A percentile compares a stretch with the other conserved stretches of the same genome.
Evolutionary conservation across 2,888 invertebrate genomes (phyloP).

Genomic region (Thysanoteuthis rhombus): DNA sequence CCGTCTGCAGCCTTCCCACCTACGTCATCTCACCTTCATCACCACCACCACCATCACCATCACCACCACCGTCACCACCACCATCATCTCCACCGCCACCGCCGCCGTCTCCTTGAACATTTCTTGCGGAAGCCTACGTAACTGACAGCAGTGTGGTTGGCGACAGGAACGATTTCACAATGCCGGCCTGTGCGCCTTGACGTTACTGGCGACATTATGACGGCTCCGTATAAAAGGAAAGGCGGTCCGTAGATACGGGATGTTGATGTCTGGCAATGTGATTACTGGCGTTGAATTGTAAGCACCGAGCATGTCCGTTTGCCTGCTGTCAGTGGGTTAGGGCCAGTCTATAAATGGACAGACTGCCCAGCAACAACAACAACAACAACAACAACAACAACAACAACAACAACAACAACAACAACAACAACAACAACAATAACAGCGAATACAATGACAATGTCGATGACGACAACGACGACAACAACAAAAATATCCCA

Average conservation of each 20-base stretch:
- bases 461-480: too few relatives aligned
- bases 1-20: background rate
- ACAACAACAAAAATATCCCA: background rate
- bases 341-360: background rate
- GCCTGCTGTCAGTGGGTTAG: background rate
- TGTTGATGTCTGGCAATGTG: slow-evolving; percentile 12
- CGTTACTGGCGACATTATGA: slow-evolving; percentile 12
- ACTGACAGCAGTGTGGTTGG: background rate
- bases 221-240: slow-evolving; percentile 12
- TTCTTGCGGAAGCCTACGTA: background rate
- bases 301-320: slow-evolving; percentile 12
- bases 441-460: too few relatives aligned
- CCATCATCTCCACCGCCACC: background rate
- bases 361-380: background rate
- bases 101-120: background rate
- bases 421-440: background rate
- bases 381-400: background rate
- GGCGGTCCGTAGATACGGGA: slow-evolving; percentile 12
- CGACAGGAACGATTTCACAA: slow-evolving; percentile 12
- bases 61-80: background rate
- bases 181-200: slow-evolving; percentile 12
- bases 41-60: background rate
- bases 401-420: background rate
- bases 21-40: background rate
- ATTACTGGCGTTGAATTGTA: slow-evolving; percentile 12